phyloP scores from a whole-genome alignment of 2,113 vertebrate genomes.

The Heterotilapia buettikoferi region DNA sequence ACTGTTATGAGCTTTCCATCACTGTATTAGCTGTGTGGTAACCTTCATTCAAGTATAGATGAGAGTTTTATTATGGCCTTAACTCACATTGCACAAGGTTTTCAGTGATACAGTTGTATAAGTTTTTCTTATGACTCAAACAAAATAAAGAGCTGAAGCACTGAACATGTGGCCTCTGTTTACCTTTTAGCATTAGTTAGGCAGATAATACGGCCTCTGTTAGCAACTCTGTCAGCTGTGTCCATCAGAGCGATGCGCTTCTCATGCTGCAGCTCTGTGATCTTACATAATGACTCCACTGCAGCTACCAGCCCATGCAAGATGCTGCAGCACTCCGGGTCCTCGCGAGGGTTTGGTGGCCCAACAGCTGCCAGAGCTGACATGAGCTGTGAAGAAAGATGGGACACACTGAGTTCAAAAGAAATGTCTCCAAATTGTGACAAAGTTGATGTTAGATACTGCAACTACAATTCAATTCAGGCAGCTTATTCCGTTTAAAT shows the following conservation, averaged over 20 bases:
- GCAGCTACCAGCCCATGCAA: conserved; percentile 92
- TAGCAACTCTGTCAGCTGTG: conserved; percentile 89
- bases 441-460: not conserved
- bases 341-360: conserved; percentile 89
- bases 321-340: conserved; percentile 96
- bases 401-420: not conserved
- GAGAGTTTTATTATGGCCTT: not conserved
- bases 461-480: not conserved
- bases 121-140: not conserved
- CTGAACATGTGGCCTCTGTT: not conserved
- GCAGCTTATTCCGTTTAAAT: not conserved
- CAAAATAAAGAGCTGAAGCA: not conserved
- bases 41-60: not conserved
- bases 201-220: conserved; percentile 92
- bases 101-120: not conserved
- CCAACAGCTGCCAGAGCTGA: conserved; percentile 88
- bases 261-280: conserved; percentile 92
- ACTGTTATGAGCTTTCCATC: not conserved
- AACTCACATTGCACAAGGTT: not conserved
- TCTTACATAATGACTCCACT: conserved; percentile 91
- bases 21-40: not conserved
- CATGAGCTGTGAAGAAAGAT: conserved; percentile 78
- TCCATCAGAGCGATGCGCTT: conserved; percentile 86
- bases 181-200: conserved; percentile 97
- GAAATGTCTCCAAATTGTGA: not conserved